Conservation (phyloP, 1,140 invertebrate species). For the Bathynomus jamesi region DNA sequence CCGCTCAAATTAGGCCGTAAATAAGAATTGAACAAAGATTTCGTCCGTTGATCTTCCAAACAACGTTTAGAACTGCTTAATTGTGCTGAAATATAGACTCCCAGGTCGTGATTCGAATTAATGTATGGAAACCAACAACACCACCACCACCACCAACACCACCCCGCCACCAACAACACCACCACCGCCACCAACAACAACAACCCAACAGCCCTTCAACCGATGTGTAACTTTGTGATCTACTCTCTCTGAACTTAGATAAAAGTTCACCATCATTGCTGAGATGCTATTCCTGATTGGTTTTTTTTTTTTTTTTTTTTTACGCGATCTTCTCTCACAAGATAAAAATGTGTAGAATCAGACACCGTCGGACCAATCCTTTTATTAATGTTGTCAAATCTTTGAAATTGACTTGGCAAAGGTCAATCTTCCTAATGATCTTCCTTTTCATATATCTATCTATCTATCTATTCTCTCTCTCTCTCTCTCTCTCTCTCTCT, state of each 20-base stretch:
- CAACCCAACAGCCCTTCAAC: background rate
- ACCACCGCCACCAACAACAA: background rate
- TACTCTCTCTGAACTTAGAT: background rate
- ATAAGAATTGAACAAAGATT: too few relatives aligned
- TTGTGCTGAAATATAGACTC: background rate
- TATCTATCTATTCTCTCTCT: background rate
- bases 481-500: background rate
- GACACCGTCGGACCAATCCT: background rate
- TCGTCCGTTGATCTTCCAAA: too few relatives aligned
- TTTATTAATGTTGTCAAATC: slow-evolving; percentile 1
- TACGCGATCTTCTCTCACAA: background rate
- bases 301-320: too few relatives aligned
- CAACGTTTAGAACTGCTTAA: background rate
- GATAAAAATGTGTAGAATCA: background rate
- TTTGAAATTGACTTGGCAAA: background rate
- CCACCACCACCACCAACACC: background rate
- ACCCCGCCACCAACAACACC: background rate
- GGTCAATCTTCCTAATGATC: background rate
- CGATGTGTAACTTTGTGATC: too few relatives aligned
- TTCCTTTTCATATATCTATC: background rate
- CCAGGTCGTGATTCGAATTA: too few relatives aligned
- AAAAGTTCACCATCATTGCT: background rate
- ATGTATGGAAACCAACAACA: too few relatives aligned
- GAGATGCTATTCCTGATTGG: too few relatives aligned
- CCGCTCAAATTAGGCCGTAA: too few relatives aligned